These are phyloP conservation scores for Drosophila tristis DNA, from an alignment of 1,140 invertebrate species.

Conservation along the genomic window DNA sequence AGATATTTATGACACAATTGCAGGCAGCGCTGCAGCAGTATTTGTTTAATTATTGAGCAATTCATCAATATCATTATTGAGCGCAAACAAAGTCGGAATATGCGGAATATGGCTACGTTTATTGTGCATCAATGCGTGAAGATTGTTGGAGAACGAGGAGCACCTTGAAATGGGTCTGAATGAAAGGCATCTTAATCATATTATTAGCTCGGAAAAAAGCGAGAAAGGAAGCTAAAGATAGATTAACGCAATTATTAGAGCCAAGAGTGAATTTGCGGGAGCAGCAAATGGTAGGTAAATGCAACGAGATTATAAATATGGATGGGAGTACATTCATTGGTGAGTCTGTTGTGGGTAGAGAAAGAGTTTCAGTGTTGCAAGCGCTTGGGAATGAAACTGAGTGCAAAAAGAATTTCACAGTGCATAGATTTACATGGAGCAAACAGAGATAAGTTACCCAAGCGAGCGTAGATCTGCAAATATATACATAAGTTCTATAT, in stretches of 20 bases:
- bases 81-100: too few relatives aligned
- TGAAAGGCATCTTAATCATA: neutral
- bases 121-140: slow-evolving; percentile 19
- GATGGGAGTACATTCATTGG: too few relatives aligned
- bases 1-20: slow-evolving; percentile 13
- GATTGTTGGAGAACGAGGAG: slow-evolving; percentile 2
- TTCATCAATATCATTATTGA: neutral
- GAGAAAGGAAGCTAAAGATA: neutral
- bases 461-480: too few relatives aligned
- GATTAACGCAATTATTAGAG: slow-evolving; percentile 3
- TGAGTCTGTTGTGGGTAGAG: too few relatives aligned
- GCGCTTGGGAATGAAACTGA: too few relatives aligned
- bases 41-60: slow-evolving; percentile 35
- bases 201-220: neutral
- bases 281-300: neutral
- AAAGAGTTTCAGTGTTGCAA: too few relatives aligned
- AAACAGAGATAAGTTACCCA: too few relatives aligned
- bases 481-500: too few relatives aligned
- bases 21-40: slow-evolving; percentile 4
- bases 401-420: too few relatives aligned
- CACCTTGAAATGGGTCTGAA: neutral
- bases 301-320: too few relatives aligned
- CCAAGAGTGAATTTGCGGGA: neutral
- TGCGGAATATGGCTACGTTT: too few relatives aligned
- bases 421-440: too few relatives aligned